Base-by-base conservation (phyloP, 2,113 vertebrate genomes). In the Salminus brasiliensis region DNA sequence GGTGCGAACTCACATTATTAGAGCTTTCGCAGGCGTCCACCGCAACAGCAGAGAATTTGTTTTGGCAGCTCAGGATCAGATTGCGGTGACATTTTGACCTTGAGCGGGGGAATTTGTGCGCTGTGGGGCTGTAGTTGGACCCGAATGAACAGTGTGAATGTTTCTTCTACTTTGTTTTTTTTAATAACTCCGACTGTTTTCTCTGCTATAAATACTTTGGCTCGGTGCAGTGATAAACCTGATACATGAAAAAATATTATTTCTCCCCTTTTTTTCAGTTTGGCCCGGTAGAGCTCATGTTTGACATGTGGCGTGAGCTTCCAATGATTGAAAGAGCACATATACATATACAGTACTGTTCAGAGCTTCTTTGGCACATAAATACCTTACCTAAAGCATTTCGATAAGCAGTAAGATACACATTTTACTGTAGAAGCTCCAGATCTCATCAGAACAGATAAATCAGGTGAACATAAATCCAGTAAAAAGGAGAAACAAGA, bases 21-120 rank as follows among this genome's bases (percentile, higher is more conserved):
- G 45, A 72, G 45, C 62, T 62, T n/a, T 27, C 30, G 23, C 41
- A 75, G 72, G 23, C 34, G 10, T 39, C 45, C 30, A 65, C 10
- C n/a, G 52, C 23, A 32, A 30, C 34, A 55, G 8, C 39, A 45
- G 23, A 18, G 15, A n/a, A 45, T 81, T 75, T 76, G 59, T 32
- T 76, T 76, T 71, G 73, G 55, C 55, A 76, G 43, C 43, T 32
- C 23, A 68, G 23, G 27, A 72, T 53, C 55, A n/a, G 57, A 70
- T 79, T 73, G 45, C 52, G 29, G 34, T 53, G 70, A 11, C 23
- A 34, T 45, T 79, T 60, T 15, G 11, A 29, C 55, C 32, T 65
- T 63, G 57, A 71, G 53, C 27, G 29, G 62, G 39, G 57, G 47
- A 47, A 72, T 47, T 45, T 29, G 25, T 53, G 25, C 25, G 4